Conservation (phyloP, 2,888 invertebrate genomes). For the Penaeus monodon region DNA sequence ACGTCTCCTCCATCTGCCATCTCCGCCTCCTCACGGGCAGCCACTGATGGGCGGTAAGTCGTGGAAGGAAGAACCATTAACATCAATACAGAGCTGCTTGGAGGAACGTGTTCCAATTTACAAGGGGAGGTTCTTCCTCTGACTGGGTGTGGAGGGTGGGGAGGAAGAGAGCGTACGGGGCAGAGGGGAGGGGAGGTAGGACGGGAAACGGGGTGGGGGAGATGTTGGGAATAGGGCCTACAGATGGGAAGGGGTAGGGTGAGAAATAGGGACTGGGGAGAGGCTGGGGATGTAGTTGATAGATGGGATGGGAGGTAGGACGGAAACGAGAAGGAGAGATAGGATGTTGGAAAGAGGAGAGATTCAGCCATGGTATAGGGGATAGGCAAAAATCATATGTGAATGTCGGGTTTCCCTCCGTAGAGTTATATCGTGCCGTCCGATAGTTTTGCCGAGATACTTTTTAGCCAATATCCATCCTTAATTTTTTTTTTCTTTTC, state of each 20-base stretch:
- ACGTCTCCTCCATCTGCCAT: background rate
- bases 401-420: too few species aligned
- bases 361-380: background rate
- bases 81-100: conserved; percentile 19
- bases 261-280: background rate
- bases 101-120: background rate
- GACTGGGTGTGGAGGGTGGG: background rate
- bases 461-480: too few species aligned
- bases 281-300: background rate
- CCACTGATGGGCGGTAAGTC: conserved; percentile 19
- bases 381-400: background rate
- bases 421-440: too few species aligned
- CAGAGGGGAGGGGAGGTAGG: too few species aligned
- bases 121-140: too few species aligned
- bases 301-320: background rate
- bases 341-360: background rate
- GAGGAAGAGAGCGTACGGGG: background rate
- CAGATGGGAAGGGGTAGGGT: background rate
- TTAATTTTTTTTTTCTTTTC: too few species aligned
- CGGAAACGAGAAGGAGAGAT: background rate
- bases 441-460: too few species aligned
- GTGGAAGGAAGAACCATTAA: conserved; percentile 15
- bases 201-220: background rate
- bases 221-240: background rate
- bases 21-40: background rate